Conservation (phyloP, 2,888 invertebrate genomes). For the Mythimna pallens region DNA sequence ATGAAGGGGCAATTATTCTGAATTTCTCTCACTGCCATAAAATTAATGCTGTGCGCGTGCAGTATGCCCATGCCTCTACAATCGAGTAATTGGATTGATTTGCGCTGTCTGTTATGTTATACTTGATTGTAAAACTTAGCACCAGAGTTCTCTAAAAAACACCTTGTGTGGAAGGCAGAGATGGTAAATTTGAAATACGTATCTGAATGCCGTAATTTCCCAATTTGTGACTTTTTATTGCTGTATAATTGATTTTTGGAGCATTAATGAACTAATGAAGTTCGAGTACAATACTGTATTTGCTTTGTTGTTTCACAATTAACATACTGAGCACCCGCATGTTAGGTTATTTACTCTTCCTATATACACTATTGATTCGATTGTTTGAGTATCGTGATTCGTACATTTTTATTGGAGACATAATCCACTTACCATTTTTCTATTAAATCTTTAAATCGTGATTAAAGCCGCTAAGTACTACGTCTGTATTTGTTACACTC, state of each 20-base stretch:
- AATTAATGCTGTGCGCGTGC: conserved; percentile 82
- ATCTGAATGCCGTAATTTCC: conserved; percentile 60
- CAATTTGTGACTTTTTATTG: conserved; percentile 82
- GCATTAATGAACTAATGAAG: conserved; percentile 75
- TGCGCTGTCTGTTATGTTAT: conserved; percentile 77
- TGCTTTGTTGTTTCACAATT: conserved; percentile 76
- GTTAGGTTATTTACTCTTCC: conserved; percentile 68
- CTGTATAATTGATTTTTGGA: conserved; percentile 80
- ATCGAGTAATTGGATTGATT: conserved; percentile 84
- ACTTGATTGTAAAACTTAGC: conserved; percentile 72
- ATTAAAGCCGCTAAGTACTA: conserved; percentile 45
- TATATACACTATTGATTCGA: conserved; percentile 53
- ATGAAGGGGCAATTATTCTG: conserved; percentile 81
- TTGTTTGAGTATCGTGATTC: conserved; percentile 66
- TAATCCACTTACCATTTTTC: conserved; percentile 62
- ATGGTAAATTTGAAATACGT: conserved; percentile 49
- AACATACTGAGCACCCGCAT: conserved; percentile 77
- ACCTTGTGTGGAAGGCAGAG: conserved; percentile 61
- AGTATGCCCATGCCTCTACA: conserved; percentile 67
- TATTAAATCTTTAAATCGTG: conserved; percentile 62
- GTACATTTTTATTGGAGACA: conserved; percentile 60
- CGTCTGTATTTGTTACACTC: conserved; percentile 71
- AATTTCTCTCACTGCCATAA: conserved; percentile 82
- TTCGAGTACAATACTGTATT: conserved; percentile 61
- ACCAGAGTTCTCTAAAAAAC: conserved; percentile 54